phyloP scores from a whole-genome alignment of 2,113 vertebrate species.

The Erpornis zantholeuca region DNA sequence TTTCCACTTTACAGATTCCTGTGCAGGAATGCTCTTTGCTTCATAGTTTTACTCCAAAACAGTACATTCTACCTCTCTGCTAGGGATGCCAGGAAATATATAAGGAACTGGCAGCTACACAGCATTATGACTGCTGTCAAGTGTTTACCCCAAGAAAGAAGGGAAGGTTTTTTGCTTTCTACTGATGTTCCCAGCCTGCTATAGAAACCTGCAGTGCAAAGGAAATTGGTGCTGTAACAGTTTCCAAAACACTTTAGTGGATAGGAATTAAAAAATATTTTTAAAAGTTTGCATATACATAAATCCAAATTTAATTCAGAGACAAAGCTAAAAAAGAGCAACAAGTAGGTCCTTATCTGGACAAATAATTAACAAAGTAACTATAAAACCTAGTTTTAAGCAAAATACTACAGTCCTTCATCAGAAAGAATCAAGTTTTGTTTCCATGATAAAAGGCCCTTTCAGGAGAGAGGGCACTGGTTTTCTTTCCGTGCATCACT shows the following conservation, averaged over 20 bases:
- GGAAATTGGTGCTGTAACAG: not conserved
- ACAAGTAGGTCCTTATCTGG: not conserved
- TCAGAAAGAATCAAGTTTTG: slow-evolving; percentile 31
- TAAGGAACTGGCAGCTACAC: not conserved
- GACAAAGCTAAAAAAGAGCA: not conserved
- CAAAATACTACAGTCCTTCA: not conserved
- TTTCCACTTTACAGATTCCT: not conserved
- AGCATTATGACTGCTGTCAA: not conserved
- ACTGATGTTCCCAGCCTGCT: not conserved
- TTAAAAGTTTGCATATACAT: not conserved
- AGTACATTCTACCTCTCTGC: not conserved
- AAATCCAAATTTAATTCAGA: not conserved
- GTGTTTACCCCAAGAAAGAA: not conserved
- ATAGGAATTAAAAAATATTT: not conserved
- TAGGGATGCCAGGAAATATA: not conserved
- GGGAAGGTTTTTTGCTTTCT: not conserved
- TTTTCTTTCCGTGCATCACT: slow-evolving; percentile 12
- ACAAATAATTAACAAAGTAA: slow-evolving; percentile 1
- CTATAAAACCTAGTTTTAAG: not conserved
- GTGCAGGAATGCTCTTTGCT: not conserved
- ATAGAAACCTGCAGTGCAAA: not conserved
- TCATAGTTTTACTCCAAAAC: not conserved
- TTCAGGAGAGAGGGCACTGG: not conserved
- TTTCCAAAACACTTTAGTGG: not conserved
- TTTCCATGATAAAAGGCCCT: slow-evolving; percentile 2